Evolutionary conservation across 2,797 vertebrate genomes (phyloP), one percentile per base, ranked within the genome.

Genomic region (Coluber constrictor): DNA sequence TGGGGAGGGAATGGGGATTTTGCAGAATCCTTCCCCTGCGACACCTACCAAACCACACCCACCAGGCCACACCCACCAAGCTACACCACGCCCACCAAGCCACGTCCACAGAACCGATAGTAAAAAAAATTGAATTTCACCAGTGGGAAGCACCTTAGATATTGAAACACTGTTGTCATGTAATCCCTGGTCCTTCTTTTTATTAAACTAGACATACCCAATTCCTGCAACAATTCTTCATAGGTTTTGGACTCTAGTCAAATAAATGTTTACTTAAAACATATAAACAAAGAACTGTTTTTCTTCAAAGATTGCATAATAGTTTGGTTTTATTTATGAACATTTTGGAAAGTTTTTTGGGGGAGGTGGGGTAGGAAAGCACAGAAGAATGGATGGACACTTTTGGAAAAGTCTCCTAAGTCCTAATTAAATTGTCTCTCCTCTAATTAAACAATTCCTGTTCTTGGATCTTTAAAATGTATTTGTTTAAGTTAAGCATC

Each of bases 361-460:
- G 54, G 54, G 2, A 10, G 54, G 54, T 10, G n/a, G 1, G 20
- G 92, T 89, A 1, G 43, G 37, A 89, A 13, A 0, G 10, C 56
- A 27, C 87, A 57, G 83, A 88, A 25, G 27, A 32, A 59, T 86
- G 70, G 87, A 91, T 86, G 86, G 87, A 92, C 61, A 57, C 0
- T 90, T 95, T 93, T 79, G 88, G 61, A 89, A 89, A 12, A 4
- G 63, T 60, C 23, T 92, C 93, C 89, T 47, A 89, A 92, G 90
- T 61, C 90, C 16, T 92, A 55, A 90, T 92, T 92, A 94, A 91
- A 89, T 93, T 91, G 0, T 43, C 3, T 93, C 5, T 91, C 5
- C 95, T 93, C 87, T 93, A 61, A 92, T 87, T 87, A 83, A 95
- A 96, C 55, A 0, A 89, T 92, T 94, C 94, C 57, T 83, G 63